These are phyloP conservation scores for Sipha flava DNA, from an alignment of 1,140 invertebrate genomes.

Conservation along the genomic window DNA sequence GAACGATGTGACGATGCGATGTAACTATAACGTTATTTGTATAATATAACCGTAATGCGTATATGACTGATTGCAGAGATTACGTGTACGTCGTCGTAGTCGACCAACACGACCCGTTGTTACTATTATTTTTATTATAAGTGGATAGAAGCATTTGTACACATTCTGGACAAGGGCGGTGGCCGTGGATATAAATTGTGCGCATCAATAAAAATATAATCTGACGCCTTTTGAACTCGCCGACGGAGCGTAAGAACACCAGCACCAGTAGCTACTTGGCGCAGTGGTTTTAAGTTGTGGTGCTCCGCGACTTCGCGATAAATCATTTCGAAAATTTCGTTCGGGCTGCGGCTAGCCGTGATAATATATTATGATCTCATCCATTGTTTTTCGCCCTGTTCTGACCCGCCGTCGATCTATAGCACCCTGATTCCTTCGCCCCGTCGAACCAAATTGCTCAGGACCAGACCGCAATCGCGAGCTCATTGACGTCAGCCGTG, in stretches of 20 bases:
- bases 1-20: not conserved
- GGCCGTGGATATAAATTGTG: not conserved
- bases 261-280: not conserved
- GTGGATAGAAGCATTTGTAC: not conserved
- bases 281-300: not conserved
- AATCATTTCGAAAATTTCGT: not conserved
- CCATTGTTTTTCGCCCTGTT: not conserved
- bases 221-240: not conserved
- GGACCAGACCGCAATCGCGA: no score
- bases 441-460: no score
- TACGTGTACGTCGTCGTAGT: not conserved
- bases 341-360: not conserved
- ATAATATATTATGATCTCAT: no score
- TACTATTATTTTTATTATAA: not conserved
- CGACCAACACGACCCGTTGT: not conserved
- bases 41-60: not conserved
- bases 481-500: no score
- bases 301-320: not conserved
- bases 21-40: not conserved
- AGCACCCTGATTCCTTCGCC: no score
- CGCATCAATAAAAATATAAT: constrained; percentile 19
- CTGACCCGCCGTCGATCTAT: no score
- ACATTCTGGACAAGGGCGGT: not conserved
- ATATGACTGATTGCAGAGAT: not conserved
- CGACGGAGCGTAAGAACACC: not conserved